Conservation (phyloP, 2,797 vertebrate species). For the Hylomyscus alleni region DNA sequence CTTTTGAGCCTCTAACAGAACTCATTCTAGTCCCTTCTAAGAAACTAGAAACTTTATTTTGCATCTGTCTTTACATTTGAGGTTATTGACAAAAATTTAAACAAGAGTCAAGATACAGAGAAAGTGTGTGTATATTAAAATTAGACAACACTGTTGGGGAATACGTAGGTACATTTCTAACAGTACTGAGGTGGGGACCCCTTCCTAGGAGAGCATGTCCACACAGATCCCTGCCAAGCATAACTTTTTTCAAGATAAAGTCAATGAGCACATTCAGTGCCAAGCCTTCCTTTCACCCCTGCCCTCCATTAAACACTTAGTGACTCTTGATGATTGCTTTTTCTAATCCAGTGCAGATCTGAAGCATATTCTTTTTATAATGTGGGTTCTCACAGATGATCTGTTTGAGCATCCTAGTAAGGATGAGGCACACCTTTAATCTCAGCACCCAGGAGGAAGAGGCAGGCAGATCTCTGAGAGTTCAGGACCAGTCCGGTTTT, state of each 20-base stretch:
- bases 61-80: slow-evolving; percentile 38
- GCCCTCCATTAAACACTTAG: background rate
- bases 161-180: background rate
- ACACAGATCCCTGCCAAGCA: background rate
- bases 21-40: background rate
- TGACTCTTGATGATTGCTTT: background rate
- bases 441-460: background rate
- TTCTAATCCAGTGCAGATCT: background rate
- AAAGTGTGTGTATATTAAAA: background rate
- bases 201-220: background rate
- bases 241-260: background rate
- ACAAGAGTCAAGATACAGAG: background rate
- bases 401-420: background rate
- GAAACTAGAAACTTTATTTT: slow-evolving; percentile 32
- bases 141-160: background rate
- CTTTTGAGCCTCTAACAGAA: slow-evolving; percentile 4
- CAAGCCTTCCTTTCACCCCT: background rate
- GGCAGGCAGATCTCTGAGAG: background rate
- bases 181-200: background rate
- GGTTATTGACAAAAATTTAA: slow-evolving; percentile 34
- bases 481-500: background rate
- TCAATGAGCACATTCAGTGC: background rate
- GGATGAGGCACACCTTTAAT: background rate
- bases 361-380: background rate
- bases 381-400: background rate